These are phyloP conservation scores for Palloptera scutellata DNA, from an alignment of 2,888 invertebrate species.

Conservation along the genomic window DNA sequence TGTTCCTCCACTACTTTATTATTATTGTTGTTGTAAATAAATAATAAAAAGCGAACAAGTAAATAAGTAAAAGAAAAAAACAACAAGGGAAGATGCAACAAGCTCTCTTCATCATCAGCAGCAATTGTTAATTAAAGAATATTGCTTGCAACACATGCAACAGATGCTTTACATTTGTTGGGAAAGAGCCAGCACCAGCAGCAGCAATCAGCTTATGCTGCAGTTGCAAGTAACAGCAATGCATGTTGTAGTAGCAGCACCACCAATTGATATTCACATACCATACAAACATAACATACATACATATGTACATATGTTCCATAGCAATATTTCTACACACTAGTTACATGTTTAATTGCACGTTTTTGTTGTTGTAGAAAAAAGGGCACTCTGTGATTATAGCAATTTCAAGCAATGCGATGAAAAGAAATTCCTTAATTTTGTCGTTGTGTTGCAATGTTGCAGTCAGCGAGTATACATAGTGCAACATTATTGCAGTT, in stretches of 20 bases:
- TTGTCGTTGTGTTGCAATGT: no score
- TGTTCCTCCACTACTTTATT: background rate
- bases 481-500: no score
- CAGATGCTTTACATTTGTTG: slow-evolving; percentile 31
- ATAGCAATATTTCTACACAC: slow-evolving; percentile 30
- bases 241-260: no score
- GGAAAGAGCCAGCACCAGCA: background rate
- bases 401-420: no score
- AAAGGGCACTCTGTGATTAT: no score
- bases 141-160: slow-evolving; percentile 31
- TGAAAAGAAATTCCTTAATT: no score
- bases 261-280: no score
- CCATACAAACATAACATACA: no score
- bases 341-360: slow-evolving; percentile 30
- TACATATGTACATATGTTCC: no score
- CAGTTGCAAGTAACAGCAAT: background rate
- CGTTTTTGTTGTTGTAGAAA: slow-evolving; percentile 6
- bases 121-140: slow-evolving; percentile 23
- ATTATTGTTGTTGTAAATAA: slow-evolving; percentile 19
- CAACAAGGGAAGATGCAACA: no score
- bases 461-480: no score
- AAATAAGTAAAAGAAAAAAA: no score
- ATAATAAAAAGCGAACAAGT: slow-evolving; percentile 6
- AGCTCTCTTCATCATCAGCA: background rate
- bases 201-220: background rate